Conservation (phyloP, 2,797 vertebrate species). For the Xyrichtys novacula region DNA sequence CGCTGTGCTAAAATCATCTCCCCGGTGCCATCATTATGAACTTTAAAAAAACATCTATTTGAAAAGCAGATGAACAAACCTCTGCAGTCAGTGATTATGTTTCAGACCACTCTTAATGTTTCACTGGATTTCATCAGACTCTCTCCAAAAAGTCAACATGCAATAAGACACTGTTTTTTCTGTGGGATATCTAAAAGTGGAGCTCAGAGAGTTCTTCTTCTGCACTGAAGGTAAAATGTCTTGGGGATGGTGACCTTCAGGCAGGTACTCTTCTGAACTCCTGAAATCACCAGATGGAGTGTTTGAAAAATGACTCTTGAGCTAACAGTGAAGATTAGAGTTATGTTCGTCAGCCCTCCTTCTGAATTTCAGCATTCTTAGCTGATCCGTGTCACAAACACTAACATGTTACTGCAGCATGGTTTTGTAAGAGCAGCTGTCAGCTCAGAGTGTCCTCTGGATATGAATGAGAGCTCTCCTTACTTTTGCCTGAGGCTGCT, state of each 20-base stretch:
- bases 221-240: constrained; percentile 16
- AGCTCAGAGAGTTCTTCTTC: constrained; percentile 15
- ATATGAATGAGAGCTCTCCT: constrained; percentile 45
- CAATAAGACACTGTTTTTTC: constrained; percentile 57
- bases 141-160: constrained; percentile 62
- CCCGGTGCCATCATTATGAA: constrained; percentile 59
- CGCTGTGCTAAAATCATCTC: constrained; percentile 23
- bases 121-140: constrained; percentile 71
- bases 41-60: constrained; percentile 50
- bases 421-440: constrained; percentile 40
- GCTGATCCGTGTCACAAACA: constrained; percentile 5
- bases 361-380: constrained; percentile 1
- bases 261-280: constrained; percentile 40
- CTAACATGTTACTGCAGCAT: constrained; percentile 36
- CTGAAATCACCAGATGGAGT: constrained; percentile 28
- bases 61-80: constrained; percentile 33
- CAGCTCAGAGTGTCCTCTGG: constrained; percentile 51
- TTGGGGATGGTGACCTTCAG: constrained; percentile 15
- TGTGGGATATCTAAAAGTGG: constrained; percentile 51
- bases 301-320: constrained; percentile 40
- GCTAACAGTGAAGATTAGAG: constrained; percentile 37
- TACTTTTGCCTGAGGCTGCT: constrained; percentile 55
- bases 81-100: constrained; percentile 31
- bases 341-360: constrained; percentile 26
- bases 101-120: constrained; percentile 43